Base-by-base conservation (phyloP, 2,113 vertebrate species). In the Pterocles gutturalis region DNA sequence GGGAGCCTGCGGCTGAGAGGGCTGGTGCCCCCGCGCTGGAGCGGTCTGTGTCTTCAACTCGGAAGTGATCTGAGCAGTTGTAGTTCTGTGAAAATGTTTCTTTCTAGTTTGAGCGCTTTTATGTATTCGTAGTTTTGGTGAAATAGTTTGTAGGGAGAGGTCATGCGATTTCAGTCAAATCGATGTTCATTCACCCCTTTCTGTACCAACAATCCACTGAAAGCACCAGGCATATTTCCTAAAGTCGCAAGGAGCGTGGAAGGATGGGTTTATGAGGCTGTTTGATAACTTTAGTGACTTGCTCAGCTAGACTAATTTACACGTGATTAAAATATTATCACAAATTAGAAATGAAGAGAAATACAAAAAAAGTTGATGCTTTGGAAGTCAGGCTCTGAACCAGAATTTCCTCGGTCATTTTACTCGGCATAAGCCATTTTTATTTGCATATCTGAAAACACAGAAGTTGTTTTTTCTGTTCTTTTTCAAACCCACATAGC, bases 401-500 rank as follows among this genome's bases (percentile, higher is more conserved):
- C 11, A 19, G 0, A 0, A 0, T 45, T 61, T 11, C 20, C 2
- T 51, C 1, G n/a, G 19, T 48, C 7, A 12, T 65, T 82, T 90
- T 72, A 13, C 10, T 33, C 89, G 57, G 4, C 7, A 2, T 6
- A 10, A 22, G 3, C 25, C 9, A 24, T 41, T 41, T 65, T 15
- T 20, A 17, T 65, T 51, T 46, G 31, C 15, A 1, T 62, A 2
- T 38, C 22, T 70, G 65, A 33, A 75, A 87, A 25, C 22, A 17
- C 8, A 22, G 13, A 28, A 33, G n/a, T 70, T 24, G 5, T 60
- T 92, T 79, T 82, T 34, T 10, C 7, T 24, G 8, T 72, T 51
- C 41, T 75, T 70, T 73, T 90, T 64, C 34, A 84, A 71, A 86
- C 28, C 41, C 76, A 3, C 57, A 1, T 66, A 34, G 17, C 45